Evolutionary conservation across 2,888 invertebrate species (phyloP).

Genomic region (Phyllotreta striolata): DNA sequence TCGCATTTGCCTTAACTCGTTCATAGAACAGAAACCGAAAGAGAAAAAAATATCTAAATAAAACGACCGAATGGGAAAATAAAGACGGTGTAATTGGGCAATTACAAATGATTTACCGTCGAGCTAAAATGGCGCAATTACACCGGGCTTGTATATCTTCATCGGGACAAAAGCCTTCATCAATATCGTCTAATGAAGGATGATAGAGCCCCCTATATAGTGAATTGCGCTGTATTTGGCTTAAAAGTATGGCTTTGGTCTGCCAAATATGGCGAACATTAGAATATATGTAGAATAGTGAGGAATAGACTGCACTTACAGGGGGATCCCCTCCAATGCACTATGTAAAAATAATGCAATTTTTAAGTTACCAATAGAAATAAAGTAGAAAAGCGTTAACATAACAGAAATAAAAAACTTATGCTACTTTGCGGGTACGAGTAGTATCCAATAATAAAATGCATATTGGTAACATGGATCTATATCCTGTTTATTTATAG

Average conservation of each 20-base stretch:
- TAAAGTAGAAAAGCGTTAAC: no score
- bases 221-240: slow-evolving; percentile 41
- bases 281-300: slow-evolving; percentile 45
- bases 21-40: slow-evolving; percentile 21
- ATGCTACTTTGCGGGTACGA: no score
- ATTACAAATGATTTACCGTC: slow-evolving; percentile 32
- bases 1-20: slow-evolving; percentile 13
- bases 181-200: slow-evolving; percentile 40
- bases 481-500: not conserved
- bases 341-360: no score
- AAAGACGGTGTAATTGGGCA: slow-evolving; percentile 31
- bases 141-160: slow-evolving; percentile 31
- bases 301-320: slow-evolving; percentile 31
- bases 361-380: no score
- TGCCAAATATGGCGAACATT: slow-evolving; percentile 42
- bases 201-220: slow-evolving; percentile 38
- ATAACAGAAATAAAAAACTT: no score
- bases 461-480: no score
- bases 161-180: slow-evolving; percentile 33
- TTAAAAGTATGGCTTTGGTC: slow-evolving; percentile 34
- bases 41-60: slow-evolving; percentile 18
- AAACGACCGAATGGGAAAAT: slow-evolving; percentile 26
- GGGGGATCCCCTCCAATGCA: slow-evolving; percentile 16
- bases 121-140: slow-evolving; percentile 29
- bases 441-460: no score